A percentile compares a stretch with the other conserved stretches of the same genome.
phyloP scores from a whole-genome alignment of 2,797 vertebrate species.

The Coreius guichenoti region DNA sequence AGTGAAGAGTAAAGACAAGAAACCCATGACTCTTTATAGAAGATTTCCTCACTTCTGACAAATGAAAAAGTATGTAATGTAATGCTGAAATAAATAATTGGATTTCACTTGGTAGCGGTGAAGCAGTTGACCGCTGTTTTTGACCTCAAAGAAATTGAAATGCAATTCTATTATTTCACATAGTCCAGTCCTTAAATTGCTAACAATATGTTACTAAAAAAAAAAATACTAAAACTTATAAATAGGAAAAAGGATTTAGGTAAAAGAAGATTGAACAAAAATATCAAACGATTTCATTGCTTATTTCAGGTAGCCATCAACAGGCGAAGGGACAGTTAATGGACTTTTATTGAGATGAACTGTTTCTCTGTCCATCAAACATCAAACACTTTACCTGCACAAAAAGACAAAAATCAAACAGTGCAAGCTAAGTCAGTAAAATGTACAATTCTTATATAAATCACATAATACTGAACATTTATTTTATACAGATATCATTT shows the following conservation, averaged over 20 bases:
- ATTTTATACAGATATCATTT: background rate
- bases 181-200: background rate
- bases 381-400: slow-evolving; percentile 81
- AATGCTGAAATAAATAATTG: slow-evolving; percentile 15
- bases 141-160: slow-evolving; percentile 33
- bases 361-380: slow-evolving; percentile 72
- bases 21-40: slow-evolving; percentile 6
- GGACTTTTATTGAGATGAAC: slow-evolving; percentile 7
- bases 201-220: slow-evolving; percentile 6
- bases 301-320: slow-evolving; percentile 14
- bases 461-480: background rate
- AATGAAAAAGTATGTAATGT: slow-evolving; percentile 15
- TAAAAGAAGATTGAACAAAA: background rate
- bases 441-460: background rate
- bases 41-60: slow-evolving; percentile 24
- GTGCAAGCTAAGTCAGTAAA: background rate
- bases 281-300: background rate
- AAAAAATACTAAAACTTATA: background rate
- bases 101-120: slow-evolving; percentile 14
- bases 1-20: slow-evolving; percentile 19
- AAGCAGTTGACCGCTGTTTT: slow-evolving; percentile 3
- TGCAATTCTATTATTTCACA: slow-evolving; percentile 5
- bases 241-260: background rate
- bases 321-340: too few relatives aligned
- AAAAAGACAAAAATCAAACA: slow-evolving; percentile 50